These are phyloP conservation scores for Acanthoscelides obtectus DNA, from an alignment of 2,888 invertebrate genomes.

Conservation along the genomic window DNA sequence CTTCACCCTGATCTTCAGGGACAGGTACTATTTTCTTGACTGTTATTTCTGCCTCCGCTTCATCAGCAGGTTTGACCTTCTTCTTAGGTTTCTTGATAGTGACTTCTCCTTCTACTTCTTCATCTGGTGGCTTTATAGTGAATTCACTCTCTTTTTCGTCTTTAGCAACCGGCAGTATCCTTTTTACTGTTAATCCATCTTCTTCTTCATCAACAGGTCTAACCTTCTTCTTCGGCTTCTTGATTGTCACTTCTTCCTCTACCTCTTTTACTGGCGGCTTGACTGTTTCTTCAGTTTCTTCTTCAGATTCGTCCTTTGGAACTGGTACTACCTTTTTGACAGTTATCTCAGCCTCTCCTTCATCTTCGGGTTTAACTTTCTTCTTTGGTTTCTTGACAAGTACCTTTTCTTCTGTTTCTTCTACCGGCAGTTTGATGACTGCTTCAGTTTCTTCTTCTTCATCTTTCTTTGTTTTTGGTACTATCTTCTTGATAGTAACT, in stretches of 20 bases:
- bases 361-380: conserved; percentile 44
- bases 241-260: conserved; percentile 26
- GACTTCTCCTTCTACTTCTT: conserved; percentile 35
- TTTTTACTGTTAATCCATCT: conserved; percentile 34
- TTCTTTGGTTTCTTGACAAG: conserved; percentile 27
- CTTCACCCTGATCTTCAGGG: conserved; percentile 58
- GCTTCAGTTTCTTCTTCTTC: conserved; percentile 40
- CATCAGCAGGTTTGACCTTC: conserved; percentile 25
- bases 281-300: conserved; percentile 23
- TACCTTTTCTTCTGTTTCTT: conserved; percentile 33
- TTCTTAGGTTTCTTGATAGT: conserved; percentile 26
- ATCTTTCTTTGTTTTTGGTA: conserved; percentile 42
- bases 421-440: conserved; percentile 25
- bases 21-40: conserved; percentile 32
- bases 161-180: conserved; percentile 49
- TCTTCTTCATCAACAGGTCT: conserved; percentile 21
- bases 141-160: conserved; percentile 38
- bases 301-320: conserved; percentile 33
- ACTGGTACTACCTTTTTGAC: conserved; percentile 26
- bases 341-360: conserved; percentile 24
- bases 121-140: conserved; percentile 34
- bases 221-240: conserved; percentile 29
- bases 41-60: conserved; percentile 29
- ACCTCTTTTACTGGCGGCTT: conserved; percentile 25
- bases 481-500: conserved; percentile 27